These are phyloP conservation scores for Etheostoma nigrum DNA, from an alignment of 2,797 vertebrate species.

Conservation along the genomic window DNA sequence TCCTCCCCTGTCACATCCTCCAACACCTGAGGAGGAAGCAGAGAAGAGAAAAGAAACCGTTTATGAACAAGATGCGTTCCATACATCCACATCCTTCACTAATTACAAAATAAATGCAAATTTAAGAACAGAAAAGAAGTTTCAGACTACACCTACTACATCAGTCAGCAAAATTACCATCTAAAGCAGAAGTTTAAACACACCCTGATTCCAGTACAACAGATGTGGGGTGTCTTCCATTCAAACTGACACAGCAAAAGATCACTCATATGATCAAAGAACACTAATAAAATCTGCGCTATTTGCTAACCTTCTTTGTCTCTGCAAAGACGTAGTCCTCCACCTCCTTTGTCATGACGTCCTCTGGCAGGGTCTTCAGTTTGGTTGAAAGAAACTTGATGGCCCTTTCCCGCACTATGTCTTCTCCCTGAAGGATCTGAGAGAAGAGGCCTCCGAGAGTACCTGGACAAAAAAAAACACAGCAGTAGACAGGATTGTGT, in stretches of 20 bases:
- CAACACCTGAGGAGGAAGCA: constrained; percentile 86
- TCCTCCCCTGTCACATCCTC: constrained; percentile 98
- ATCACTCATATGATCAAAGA: background rate
- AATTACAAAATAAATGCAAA: too few relatives aligned
- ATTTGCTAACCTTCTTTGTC: constrained; percentile 91
- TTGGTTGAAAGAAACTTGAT: constrained; percentile 97
- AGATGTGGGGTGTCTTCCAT: background rate
- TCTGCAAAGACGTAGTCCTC: constrained; percentile 94
- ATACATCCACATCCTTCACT: background rate
- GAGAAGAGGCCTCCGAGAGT: constrained; percentile 96
- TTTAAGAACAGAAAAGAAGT: background rate
- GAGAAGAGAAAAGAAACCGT: background rate
- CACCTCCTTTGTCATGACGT: constrained; percentile 96
- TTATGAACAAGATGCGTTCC: background rate
- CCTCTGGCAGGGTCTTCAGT: constrained; percentile 93
- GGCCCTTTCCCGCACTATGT: constrained; percentile 95
- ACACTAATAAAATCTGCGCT: background rate
- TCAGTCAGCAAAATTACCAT: background rate
- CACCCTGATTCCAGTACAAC: background rate
- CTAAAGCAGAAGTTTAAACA: background rate
- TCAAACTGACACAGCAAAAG: background rate
- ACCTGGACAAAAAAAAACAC: constrained; percentile 75
- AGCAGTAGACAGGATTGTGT: background rate
- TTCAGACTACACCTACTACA: background rate
- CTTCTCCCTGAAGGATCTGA: constrained; percentile 98